phyloP scores from a whole-genome alignment of 2,113 vertebrate species.

The Dasypus novemcinctus region DNA sequence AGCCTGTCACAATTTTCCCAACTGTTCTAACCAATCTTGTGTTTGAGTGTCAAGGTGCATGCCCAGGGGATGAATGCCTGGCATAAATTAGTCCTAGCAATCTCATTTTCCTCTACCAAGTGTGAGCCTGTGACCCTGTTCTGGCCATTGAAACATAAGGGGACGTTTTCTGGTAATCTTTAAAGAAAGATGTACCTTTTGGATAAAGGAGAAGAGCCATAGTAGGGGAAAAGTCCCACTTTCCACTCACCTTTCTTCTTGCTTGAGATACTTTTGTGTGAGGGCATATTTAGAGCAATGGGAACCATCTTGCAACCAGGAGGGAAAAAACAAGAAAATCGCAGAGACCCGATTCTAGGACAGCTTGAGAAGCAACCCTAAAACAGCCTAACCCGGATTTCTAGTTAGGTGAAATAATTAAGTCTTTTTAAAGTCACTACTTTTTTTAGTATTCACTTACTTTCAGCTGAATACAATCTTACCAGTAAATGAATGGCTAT shows the following conservation, averaged over 20 bases:
- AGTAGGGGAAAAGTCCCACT: background rate
- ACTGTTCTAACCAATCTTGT: background rate
- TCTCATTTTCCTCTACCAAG: background rate
- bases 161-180: background rate
- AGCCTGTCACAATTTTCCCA: background rate
- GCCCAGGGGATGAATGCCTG: background rate
- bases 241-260: background rate
- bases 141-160: background rate
- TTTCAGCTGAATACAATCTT: constrained; percentile 36
- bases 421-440: background rate
- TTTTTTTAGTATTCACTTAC: background rate
- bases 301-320: background rate
- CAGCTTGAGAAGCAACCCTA: background rate
- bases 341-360: background rate
- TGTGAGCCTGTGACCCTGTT: background rate
- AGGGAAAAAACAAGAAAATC: background rate
- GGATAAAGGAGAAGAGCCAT: background rate
- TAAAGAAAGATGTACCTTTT: background rate
- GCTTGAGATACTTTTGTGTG: background rate
- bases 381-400: background rate
- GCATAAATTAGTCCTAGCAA: background rate
- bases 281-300: background rate
- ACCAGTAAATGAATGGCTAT: constrained; percentile 47
- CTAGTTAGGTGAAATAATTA: background rate
- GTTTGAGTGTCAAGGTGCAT: background rate